Evolutionary conservation across 2,113 vertebrate genomes (phyloP).

Genomic region (Varanus komodoensis): DNA sequence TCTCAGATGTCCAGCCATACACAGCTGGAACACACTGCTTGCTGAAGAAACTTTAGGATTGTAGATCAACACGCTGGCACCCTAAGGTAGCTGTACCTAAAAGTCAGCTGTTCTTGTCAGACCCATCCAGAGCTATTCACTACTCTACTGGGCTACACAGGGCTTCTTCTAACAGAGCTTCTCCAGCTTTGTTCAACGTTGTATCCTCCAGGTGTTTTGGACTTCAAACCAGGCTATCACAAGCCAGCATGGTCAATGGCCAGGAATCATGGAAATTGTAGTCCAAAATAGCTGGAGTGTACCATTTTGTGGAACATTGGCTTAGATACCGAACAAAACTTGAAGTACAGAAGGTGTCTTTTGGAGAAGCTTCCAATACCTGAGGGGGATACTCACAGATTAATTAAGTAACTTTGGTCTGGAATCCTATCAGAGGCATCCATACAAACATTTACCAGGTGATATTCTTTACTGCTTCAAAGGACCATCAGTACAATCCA

Average conservation of each 20-base stretch:
- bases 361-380: fast-evolving
- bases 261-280: too few species aligned
- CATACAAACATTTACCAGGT: not conserved
- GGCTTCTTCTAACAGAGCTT: fast-evolving
- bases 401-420: not conserved
- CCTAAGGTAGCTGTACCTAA: not conserved
- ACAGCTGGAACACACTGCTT: not conserved
- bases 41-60: not conserved
- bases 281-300: too few species aligned
- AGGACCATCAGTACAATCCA: not conserved
- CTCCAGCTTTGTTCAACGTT: too few species aligned
- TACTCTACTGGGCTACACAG: not conserved
- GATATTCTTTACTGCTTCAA: not conserved
- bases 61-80: not conserved
- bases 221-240: too few species aligned
- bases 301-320: not conserved
- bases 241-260: too few species aligned
- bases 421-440: fast-evolving
- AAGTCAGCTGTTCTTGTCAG: not conserved
- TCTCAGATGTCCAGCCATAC: not conserved
- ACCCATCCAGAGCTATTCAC: not conserved
- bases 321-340: not conserved
- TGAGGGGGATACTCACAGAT: fast-evolving
- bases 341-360: not conserved
- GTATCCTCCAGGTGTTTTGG: too few species aligned